Base-by-base conservation (phyloP, 2,888 invertebrate genomes). In the Dasysyrphus tricinctus region DNA sequence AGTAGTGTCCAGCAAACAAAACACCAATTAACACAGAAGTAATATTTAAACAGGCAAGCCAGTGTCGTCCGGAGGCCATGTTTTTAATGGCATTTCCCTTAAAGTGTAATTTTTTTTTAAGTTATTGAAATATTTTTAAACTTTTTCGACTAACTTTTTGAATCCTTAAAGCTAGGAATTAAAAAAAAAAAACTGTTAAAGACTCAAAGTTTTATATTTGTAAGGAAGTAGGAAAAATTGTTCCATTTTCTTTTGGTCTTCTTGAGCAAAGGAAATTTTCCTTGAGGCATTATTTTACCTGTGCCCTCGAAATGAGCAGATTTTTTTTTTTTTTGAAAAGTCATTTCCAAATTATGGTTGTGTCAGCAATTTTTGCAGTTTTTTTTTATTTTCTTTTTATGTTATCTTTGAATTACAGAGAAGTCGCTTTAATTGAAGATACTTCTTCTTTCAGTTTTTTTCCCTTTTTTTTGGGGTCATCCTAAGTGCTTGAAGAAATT, bases 351-450 rank as follows among this genome's bases (percentile, higher is more conserved):
- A 49, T 49, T 37, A 49, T 49, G 49, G 49, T 19, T 49, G 4
- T 49, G 67, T 67, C 37, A 49, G 34, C 37, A 63, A 65, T 59
- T 59, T 80, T 76, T 69, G 29, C 29, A 7, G 7, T 24, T 5
- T 47, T 19, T 34, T 7, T 34, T 14, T 49, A 0, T 29, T 63
- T 74, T 65, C 72, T 47, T 19, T 54, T 34, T 8, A 16, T 37
- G 16, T 72, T 80, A 75, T 59, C 32, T 49, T 59, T 83, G 79
- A 78, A 74, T 74, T 79, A 75, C 70, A 79, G 74, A 74, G 42
- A 80, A 75, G 76, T 59, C 56, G 56, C 80, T 84, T 76, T 80
- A 84, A 84, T 84, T 84, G 80, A 76, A 61, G 72, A 54, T 47
- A 49, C 24, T 54, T 56, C 57, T 39, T 51, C 42, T 32, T 37